A percentile compares a stretch with the other conserved stretches of the same genome.
phyloP scores from a whole-genome alignment of 1,140 invertebrate genomes.

The Heterodera schachtii region DNA sequence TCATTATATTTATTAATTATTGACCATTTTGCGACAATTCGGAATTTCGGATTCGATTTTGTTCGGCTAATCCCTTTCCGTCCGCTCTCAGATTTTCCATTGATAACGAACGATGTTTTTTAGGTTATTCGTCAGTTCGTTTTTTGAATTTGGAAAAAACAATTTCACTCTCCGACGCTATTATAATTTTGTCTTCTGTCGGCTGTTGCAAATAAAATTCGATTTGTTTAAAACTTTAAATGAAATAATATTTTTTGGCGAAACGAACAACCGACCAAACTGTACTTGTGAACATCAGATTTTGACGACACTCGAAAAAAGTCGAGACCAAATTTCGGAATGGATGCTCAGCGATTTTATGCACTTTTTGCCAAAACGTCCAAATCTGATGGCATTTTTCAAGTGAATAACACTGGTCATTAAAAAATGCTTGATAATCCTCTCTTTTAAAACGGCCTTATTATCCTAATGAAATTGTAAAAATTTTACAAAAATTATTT shows the following conservation, averaged over 20 bases:
- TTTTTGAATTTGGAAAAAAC: background rate
- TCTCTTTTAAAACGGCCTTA: too few relatives aligned
- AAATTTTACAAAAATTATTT: too few relatives aligned
- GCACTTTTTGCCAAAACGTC: background rate
- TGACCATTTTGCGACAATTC: too few relatives aligned
- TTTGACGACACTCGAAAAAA: background rate
- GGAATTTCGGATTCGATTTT: too few relatives aligned
- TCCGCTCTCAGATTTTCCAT: too few relatives aligned
- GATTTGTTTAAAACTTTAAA: background rate
- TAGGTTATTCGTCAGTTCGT: background rate
- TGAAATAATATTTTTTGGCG: background rate
- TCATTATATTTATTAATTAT: too few relatives aligned
- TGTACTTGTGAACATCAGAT: background rate
- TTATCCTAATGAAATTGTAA: too few relatives aligned
- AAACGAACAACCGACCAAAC: background rate
- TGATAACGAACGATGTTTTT: background rate
- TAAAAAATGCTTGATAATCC: too few relatives aligned
- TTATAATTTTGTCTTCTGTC: background rate
- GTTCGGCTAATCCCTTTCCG: too few relatives aligned
- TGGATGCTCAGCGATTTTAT: background rate
- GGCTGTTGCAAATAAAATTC: background rate
- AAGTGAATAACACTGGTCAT: background rate
- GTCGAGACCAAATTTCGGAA: background rate
- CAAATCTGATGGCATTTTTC: background rate
- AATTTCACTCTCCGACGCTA: background rate